Evolutionary conservation across 1,140 invertebrate species (phyloP), one percentile per base, ranked within the genome.

Genomic region (Oreohelix idahoensis): DNA sequence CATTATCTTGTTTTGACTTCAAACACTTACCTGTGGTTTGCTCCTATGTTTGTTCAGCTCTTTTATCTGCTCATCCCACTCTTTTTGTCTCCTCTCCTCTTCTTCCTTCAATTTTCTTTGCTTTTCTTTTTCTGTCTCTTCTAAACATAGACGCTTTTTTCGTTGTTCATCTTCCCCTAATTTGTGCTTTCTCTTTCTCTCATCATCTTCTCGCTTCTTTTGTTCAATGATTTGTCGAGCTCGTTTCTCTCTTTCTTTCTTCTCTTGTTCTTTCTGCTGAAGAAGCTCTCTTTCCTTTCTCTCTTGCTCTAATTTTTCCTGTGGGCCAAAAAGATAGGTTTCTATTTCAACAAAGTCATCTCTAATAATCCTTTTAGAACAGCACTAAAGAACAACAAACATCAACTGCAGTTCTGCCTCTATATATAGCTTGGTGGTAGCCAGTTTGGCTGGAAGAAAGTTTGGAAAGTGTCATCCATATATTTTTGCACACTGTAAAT

Each of bases 271-370:
- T 39, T 75, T 82, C 36, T 75, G 80, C 39, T 82, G 70, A 23
- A 32, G 2, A 8, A 74, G 49, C 45, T 82, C 80, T 75, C 51
- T 69, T 75, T 82, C 80, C 35, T 70, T 82, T 39, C 80, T 51
- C 58, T 82, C 80, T 75, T 74, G 70, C 36, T 82, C 80, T 75
- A 82, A 36, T 58, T 82, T 82, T 39, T 82, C 80, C 80, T 82
- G 71, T 23, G n/a, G 42, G 73, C n/a, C 23, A 78, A 38, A 69
- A 29, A 58, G 5, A 58, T 11, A 58, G 17, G 53, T 23, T 58
- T 15, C 42, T 45, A 45, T 45, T 45, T n/a, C 5, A 58, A 58
- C 10, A 20, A 10, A 58, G 15, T 23, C 53, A 58, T 20, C 15
- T 15, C 2, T 15, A 58, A 58, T n/a, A 58, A 10, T 58, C 10